Percentiles rank a stretch among this genome's conserved stretches.
Evolutionary conservation across 2,797 vertebrate species (phyloP).

Genomic region (Tauraco hartlaubi): DNA sequence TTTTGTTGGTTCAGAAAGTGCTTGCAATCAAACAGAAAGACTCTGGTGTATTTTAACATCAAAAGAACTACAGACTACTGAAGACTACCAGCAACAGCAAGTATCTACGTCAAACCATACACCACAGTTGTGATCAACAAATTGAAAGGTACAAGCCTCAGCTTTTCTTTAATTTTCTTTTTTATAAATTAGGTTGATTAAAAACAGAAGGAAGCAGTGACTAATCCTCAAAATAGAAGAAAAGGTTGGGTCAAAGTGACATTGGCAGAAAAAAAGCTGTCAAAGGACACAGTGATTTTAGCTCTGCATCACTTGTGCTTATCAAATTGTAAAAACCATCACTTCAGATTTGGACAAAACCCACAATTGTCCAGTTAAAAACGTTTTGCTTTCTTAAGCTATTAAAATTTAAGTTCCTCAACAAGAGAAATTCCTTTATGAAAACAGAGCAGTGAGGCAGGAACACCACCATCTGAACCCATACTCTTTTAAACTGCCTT

Average conservation of each 20-base stretch:
- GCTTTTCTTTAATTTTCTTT: background rate
- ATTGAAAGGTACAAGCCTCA: background rate
- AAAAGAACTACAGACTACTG: background rate
- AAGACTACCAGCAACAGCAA: background rate
- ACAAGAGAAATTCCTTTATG: background rate
- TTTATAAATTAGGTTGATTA: background rate
- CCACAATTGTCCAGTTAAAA: background rate
- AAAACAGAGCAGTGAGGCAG: background rate
- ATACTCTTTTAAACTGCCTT: background rate
- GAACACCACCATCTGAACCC: background rate
- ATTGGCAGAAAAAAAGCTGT: background rate
- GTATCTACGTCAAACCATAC: background rate
- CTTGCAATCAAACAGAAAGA: background rate
- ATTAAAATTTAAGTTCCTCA: background rate
- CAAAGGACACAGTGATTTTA: background rate
- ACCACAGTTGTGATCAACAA: background rate
- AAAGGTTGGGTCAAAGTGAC: conserved; percentile 1
- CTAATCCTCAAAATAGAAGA: background rate
- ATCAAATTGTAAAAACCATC: background rate
- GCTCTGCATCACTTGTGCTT: background rate
- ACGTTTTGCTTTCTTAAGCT: background rate
- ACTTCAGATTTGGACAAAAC: background rate
- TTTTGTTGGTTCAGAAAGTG: background rate
- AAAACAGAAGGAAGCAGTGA: background rate
- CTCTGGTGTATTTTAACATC: background rate